These are phyloP conservation scores for Rhinella marina DNA, from an alignment of 2,797 vertebrate genomes.

Conservation along the genomic window DNA sequence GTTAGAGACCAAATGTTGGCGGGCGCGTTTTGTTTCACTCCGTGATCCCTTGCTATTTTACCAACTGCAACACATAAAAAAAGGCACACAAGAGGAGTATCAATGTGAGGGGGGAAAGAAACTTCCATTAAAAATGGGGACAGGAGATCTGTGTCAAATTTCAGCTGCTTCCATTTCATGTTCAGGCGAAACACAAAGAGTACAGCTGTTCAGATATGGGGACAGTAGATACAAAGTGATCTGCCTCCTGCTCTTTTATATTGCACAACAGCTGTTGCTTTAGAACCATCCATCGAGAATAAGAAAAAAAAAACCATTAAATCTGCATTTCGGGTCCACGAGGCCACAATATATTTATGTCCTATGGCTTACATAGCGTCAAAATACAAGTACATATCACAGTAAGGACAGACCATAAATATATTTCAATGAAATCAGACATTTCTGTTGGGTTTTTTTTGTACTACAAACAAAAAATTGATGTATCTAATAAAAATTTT, in stretches of 20 bases:
- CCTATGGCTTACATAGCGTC: not conserved
- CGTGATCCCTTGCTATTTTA: conserved; percentile 37
- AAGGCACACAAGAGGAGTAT: conserved; percentile 44
- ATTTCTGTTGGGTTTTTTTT: not conserved
- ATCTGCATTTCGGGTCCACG: not conserved
- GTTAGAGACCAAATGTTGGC: conserved; percentile 28
- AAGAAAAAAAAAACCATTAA: not conserved
- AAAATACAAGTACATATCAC: not conserved
- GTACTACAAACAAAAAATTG: too few species aligned
- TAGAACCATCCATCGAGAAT: conserved; percentile 1
- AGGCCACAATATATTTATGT: not conserved
- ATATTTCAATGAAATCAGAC: not conserved
- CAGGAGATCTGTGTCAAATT: conserved; percentile 54
- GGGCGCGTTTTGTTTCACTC: conserved; percentile 37
- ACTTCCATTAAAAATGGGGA: conserved; percentile 35
- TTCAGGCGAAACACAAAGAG: conserved; percentile 54
- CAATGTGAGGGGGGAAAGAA: conserved; percentile 1
- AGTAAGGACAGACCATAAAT: not conserved
- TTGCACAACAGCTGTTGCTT: conserved; percentile 48
- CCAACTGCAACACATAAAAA: conserved; percentile 49
- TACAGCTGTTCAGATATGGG: conserved; percentile 59
- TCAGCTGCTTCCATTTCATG: conserved; percentile 56
- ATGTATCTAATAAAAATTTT: not conserved
- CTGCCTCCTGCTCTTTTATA: conserved; percentile 39
- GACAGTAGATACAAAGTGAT: conserved; percentile 39